Evolutionary conservation across 2,888 invertebrate genomes (phyloP).

Genomic region (Drosophila mulleri): DNA sequence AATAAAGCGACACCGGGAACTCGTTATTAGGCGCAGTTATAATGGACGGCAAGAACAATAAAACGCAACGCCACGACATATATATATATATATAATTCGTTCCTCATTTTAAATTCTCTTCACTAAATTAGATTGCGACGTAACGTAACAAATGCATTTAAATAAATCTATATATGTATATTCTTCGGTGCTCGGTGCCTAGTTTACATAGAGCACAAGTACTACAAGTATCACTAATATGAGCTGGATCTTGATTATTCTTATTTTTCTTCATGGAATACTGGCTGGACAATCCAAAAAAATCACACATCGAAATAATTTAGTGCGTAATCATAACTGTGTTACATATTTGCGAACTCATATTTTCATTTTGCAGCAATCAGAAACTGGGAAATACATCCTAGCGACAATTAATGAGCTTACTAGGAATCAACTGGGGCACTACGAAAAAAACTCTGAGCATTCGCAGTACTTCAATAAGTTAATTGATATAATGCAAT

Average conservation of each 20-base stretch:
- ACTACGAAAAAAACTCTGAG: no score
- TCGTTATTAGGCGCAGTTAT: no score
- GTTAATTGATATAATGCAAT: no score
- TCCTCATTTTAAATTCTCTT: background rate
- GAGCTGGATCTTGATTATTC: background rate
- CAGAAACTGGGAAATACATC: no score
- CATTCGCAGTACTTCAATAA: no score
- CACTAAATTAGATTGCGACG: background rate
- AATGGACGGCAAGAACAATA: no score
- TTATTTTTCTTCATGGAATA: background rate
- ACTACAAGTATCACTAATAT: background rate
- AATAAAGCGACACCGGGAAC: no score
- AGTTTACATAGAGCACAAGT: background rate
- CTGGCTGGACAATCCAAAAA: background rate
- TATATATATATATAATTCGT: no score
- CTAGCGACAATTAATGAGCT: no score
- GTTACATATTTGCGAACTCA: background rate
- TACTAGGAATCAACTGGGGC: background rate
- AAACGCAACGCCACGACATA: no score
- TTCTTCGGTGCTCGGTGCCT: background rate
- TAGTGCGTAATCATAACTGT: background rate
- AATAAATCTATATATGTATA: background rate
- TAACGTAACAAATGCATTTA: background rate
- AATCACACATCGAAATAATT: background rate
- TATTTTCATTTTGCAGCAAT: background rate